Percentiles rank a stretch among this genome's conserved stretches.
Conservation (phyloP, 2,888 invertebrate genomes). For the Diachrysia chrysitis region DNA sequence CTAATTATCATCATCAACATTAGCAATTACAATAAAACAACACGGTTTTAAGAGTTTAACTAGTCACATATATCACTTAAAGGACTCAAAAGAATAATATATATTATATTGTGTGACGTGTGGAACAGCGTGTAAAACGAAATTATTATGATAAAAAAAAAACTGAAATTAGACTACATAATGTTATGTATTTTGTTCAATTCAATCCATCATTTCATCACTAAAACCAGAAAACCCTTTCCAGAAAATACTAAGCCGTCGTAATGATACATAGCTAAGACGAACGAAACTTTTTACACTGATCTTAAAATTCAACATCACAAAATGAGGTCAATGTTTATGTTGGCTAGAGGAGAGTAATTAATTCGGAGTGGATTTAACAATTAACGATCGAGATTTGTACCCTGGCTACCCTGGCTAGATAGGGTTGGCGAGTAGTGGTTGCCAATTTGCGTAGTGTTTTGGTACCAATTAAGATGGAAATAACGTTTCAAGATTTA, state of each 20-base stretch:
- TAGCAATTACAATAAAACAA: too few species aligned
- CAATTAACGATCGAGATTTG: conserved; percentile 45
- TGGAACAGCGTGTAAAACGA: too few species aligned
- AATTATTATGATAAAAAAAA: too few species aligned
- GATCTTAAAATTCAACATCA: conserved; percentile 51
- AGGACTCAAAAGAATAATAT: too few species aligned
- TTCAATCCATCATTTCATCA: not conserved
- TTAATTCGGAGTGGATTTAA: conserved; percentile 49
- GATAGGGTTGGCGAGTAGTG: conserved; percentile 31
- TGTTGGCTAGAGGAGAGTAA: conserved; percentile 42
- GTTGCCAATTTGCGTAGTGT: conserved; percentile 17
- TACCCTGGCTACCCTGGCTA: conserved; percentile 17
- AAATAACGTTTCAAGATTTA: not conserved
- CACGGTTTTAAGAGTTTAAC: too few species aligned
- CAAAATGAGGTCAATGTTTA: conserved; percentile 41
- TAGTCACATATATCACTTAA: too few species aligned
- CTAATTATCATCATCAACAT: too few species aligned
- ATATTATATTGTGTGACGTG: too few species aligned
- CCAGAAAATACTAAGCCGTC: not conserved
- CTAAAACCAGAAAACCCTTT: not conserved
- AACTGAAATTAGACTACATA: too few species aligned
- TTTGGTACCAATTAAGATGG: not conserved
- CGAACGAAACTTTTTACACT: conserved; percentile 31
- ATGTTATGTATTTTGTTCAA: too few species aligned
- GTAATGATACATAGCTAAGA: not conserved